Percentiles rank a stretch among this genome's conserved stretches.
Conservation (phyloP, 2,797 vertebrate species). For the Enoplosus armatus region DNA sequence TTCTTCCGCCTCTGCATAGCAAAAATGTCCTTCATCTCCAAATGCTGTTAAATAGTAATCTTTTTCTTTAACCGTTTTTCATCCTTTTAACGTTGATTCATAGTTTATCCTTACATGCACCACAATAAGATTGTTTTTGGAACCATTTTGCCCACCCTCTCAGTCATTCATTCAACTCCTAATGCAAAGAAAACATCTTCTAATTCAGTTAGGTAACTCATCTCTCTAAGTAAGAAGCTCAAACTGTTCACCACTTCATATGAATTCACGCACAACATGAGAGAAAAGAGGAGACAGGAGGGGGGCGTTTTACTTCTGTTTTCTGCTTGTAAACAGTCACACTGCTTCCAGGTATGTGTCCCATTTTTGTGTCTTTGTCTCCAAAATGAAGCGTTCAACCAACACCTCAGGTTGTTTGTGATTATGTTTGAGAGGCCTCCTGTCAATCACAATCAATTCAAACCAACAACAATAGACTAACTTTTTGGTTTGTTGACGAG, state of each 20-base stretch:
- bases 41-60: not conserved
- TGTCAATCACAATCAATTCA: constrained; percentile 14
- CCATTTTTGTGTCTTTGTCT: constrained; percentile 28
- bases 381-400: constrained; percentile 16
- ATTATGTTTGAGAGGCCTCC: not conserved
- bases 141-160: constrained; percentile 13
- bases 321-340: constrained; percentile 16
- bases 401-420: not conserved
- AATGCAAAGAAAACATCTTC: constrained; percentile 29
- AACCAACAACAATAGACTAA: not conserved
- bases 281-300: constrained; percentile 9
- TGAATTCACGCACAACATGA: constrained; percentile 19
- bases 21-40: not conserved
- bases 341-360: constrained; percentile 24
- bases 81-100: constrained; percentile 10
- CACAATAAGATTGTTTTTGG: not conserved
- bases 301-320: not conserved
- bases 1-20: constrained; percentile 15
- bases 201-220: constrained; percentile 20
- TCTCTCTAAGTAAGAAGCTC: constrained; percentile 1
- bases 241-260: constrained; percentile 10
- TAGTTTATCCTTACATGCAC: constrained; percentile 12
- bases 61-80: not conserved
- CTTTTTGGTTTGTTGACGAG: not conserved
- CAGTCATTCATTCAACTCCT: constrained; percentile 15